These are phyloP conservation scores for Agrotis exclamationis DNA, from an alignment of 2,888 invertebrate genomes.

Conservation along the genomic window DNA sequence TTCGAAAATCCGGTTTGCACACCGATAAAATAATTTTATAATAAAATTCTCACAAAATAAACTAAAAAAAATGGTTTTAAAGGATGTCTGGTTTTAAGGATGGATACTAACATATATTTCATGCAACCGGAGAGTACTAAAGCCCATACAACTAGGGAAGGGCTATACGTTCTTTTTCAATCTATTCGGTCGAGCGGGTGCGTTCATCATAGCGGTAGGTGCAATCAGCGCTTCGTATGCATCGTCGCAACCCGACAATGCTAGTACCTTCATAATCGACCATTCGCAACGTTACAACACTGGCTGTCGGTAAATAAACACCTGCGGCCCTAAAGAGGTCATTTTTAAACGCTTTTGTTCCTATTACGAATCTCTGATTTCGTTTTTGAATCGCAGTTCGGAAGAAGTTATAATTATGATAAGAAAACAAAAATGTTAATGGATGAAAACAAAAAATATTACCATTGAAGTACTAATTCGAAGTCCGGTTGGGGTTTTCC, in stretches of 20 bases:
- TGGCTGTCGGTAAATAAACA: conserved; percentile 20
- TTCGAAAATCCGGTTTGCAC: background rate
- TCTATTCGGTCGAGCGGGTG: conserved; percentile 68
- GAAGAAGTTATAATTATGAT: conserved; percentile 2
- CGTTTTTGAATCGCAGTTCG: background rate
- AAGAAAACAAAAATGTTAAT: conserved; percentile 36
- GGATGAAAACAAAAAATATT: conserved; percentile 43
- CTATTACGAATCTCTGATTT: background rate
- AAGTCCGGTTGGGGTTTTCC: conserved; percentile 32
- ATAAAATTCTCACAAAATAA: too few relatives aligned
- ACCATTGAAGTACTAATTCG: background rate
- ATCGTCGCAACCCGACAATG: conserved; percentile 75
- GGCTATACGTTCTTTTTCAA: conserved; percentile 60
- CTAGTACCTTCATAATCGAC: conserved; percentile 46
- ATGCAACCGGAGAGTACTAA: background rate
- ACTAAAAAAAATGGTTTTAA: background rate
- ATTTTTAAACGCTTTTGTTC: background rate
- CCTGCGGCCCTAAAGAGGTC: conserved; percentile 7
- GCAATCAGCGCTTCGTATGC: conserved; percentile 79
- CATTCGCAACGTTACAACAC: conserved; percentile 41
- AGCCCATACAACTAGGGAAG: conserved; percentile 30
- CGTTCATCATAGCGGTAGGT: conserved; percentile 66
- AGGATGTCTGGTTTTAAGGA: too few relatives aligned
- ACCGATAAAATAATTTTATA: too few relatives aligned
- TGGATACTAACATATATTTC: background rate